These are phyloP conservation scores for Collichthys lucidus DNA, from an alignment of 2,113 vertebrate species.

Conservation along the genomic window DNA sequence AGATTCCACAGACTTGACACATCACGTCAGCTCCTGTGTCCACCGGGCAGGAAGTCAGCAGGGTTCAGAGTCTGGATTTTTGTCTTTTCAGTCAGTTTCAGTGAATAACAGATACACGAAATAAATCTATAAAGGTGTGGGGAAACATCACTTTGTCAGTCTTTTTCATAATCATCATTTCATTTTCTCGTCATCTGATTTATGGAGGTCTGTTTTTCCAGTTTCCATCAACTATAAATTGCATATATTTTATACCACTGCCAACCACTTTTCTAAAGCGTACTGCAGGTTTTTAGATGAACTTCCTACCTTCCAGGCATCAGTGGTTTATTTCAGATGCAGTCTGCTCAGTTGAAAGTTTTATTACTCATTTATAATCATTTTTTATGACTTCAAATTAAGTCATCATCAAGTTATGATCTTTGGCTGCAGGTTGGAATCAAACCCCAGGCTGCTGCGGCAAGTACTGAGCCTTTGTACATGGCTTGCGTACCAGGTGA, in stretches of 20 bases:
- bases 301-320: not conserved
- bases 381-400: not conserved
- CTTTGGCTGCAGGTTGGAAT: too few relatives aligned
- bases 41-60: slow-evolving; percentile 16
- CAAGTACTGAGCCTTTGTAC: too few relatives aligned
- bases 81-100: not conserved
- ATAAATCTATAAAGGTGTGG: not conserved
- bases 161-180: not conserved
- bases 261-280: not conserved
- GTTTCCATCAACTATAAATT: not conserved
- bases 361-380: too few relatives aligned
- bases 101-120: not conserved
- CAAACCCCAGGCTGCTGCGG: too few relatives aligned
- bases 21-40: slow-evolving; percentile 45
- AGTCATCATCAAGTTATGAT: too few relatives aligned
- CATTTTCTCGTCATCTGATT: not conserved
- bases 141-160: not conserved
- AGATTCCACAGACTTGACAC: slow-evolving; percentile 56
- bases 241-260: not conserved
- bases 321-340: not conserved
- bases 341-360: not conserved
- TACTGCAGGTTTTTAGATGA: not conserved
- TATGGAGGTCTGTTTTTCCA: not conserved
- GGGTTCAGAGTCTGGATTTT: not conserved
- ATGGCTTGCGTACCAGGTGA: too few relatives aligned